Percentiles rank a stretch among this genome's conserved stretches.
Evolutionary conservation across 1,140 invertebrate genomes (phyloP).

Genomic region (Paraescarpia echinospica): DNA sequence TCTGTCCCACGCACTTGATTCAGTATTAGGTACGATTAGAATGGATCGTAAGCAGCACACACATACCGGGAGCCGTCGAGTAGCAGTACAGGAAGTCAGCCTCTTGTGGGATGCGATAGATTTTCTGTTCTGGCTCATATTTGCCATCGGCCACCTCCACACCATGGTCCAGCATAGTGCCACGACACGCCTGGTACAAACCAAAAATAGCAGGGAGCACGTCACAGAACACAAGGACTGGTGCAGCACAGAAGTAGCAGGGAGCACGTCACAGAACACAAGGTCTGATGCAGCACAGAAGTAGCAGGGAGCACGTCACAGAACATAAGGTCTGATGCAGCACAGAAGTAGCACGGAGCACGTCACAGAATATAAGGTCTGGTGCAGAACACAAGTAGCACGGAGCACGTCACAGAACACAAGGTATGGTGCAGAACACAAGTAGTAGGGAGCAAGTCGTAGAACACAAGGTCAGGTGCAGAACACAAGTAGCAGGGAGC

Average conservation of each 20-base stretch:
- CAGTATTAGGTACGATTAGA: background rate
- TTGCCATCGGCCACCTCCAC: slow-evolving; percentile 26
- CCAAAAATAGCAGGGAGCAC: too few species aligned
- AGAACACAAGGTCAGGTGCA: too few species aligned
- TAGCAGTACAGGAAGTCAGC: slow-evolving; percentile 93
- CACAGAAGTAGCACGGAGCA: background rate
- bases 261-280: too few species aligned
- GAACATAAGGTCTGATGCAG: slow-evolving; percentile 44
- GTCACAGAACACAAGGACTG: too few species aligned
- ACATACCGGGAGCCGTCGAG: slow-evolving; percentile 84
- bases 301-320: too few species aligned
- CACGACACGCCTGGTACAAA: background rate
- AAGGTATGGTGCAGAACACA: too few species aligned
- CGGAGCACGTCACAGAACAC: too few species aligned
- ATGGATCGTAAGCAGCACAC: slow-evolving; percentile 24
- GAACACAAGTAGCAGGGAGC: too few species aligned
- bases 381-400: slow-evolving; percentile 23
- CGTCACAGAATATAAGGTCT: too few species aligned
- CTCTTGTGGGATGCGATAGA: slow-evolving; percentile 84
- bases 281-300: too few species aligned
- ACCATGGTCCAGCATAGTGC: background rate
- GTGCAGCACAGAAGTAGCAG: slow-evolving; percentile 20
- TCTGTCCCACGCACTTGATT: too few species aligned
- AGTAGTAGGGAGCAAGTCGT: too few species aligned
- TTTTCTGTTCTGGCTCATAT: slow-evolving; percentile 33